Percentiles rank a stretch among this genome's conserved stretches.
Evolutionary conservation across 2,888 invertebrate genomes (phyloP).

Genomic region (Bhutanitis thaidina): DNA sequence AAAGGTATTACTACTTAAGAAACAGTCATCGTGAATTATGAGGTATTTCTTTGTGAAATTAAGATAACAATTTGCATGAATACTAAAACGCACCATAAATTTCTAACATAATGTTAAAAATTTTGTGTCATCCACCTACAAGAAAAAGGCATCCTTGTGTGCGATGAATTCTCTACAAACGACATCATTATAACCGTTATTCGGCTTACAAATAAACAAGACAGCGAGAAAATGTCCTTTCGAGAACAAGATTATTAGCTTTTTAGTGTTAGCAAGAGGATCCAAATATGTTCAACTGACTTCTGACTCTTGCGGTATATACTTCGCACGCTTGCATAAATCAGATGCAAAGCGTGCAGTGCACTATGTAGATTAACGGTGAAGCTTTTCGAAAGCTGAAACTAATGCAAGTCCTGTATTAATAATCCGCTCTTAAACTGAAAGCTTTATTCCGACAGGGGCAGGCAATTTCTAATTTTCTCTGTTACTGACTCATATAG

Average conservation of each 20-base stretch:
- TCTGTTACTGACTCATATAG: slow-evolving; percentile 23
- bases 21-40: too few relatives aligned
- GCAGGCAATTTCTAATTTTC: slow-evolving; percentile 57
- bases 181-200: slow-evolving; percentile 60
- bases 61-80: not conserved
- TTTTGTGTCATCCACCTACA: slow-evolving; percentile 49
- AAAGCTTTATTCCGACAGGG: slow-evolving; percentile 51
- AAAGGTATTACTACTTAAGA: too few relatives aligned
- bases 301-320: slow-evolving; percentile 57
- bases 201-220: slow-evolving; percentile 32
- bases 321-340: slow-evolving; percentile 67
- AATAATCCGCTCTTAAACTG: slow-evolving; percentile 55
- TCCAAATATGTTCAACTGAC: slow-evolving; percentile 31
- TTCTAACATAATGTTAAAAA: slow-evolving; percentile 5
- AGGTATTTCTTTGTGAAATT: too few relatives aligned
- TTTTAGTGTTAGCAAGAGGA: slow-evolving; percentile 40
- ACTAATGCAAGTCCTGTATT: slow-evolving; percentile 44
- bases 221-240: slow-evolving; percentile 47
- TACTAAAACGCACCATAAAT: not conserved
- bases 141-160: slow-evolving; percentile 32
- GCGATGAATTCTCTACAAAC: slow-evolving; percentile 44
- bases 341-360: slow-evolving; percentile 44
- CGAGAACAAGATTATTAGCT: slow-evolving; percentile 36
- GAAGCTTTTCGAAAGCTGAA: slow-evolving; percentile 57
- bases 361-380: slow-evolving; percentile 49